Conservation (phyloP, 2,888 invertebrate species). For the Colletes collaris region DNA sequence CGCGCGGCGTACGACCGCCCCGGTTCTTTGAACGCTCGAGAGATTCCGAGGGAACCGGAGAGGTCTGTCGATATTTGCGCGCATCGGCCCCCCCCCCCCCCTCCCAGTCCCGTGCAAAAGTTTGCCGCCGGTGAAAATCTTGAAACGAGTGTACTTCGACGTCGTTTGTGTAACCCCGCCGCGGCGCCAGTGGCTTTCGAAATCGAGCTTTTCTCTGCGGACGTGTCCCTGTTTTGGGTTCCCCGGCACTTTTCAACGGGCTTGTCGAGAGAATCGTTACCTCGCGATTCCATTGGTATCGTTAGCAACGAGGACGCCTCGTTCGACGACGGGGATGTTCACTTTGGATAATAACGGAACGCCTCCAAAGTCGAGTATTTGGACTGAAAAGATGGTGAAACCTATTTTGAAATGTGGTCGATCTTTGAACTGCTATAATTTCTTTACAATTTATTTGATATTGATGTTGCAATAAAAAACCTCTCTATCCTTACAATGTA, state of each 20-base stretch:
- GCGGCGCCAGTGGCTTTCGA: conserved; percentile 4
- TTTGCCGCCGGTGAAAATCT: conserved; percentile 38
- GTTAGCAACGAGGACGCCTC: not conserved
- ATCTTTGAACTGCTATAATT: too few relatives aligned
- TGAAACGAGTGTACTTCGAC: conserved; percentile 46
- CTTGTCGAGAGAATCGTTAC: conserved; percentile 13
- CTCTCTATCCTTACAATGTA: too few relatives aligned
- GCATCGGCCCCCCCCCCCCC: not conserved
- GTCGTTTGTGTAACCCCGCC: conserved; percentile 16
- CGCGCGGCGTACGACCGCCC: conserved; percentile 11
- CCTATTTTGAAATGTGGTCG: too few relatives aligned
- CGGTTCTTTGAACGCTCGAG: conserved; percentile 41
- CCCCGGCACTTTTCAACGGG: conserved; percentile 6
- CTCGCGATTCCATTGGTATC: conserved; percentile 5
- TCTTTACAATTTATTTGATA: too few relatives aligned
- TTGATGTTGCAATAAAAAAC: too few relatives aligned
- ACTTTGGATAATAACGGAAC: conserved; percentile 1
- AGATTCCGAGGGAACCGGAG: conserved; percentile 27
- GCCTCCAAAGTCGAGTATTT: too few relatives aligned
- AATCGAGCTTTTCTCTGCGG: conserved; percentile 8
- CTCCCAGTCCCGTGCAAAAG: conserved; percentile 23
- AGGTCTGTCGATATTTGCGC: conserved; percentile 40
- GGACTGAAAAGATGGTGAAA: too few relatives aligned
- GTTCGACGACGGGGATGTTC: not conserved
- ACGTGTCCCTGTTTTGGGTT: conserved; percentile 20